Base-by-base conservation (phyloP, 2,888 invertebrate genomes). In the Oscheius sp. region DNA sequence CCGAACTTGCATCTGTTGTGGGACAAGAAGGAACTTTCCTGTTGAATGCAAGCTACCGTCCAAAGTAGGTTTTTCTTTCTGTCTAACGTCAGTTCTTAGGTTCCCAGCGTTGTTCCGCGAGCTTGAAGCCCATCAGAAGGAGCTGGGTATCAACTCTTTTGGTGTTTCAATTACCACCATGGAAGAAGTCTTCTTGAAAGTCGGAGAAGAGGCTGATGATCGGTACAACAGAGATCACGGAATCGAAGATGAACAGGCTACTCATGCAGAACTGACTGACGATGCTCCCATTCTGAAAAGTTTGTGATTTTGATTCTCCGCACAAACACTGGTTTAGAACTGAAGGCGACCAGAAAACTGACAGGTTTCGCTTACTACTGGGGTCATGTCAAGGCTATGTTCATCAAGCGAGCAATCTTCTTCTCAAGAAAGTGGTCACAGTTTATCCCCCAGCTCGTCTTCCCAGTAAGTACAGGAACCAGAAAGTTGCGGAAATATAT, bases 141-240 rank as follows among this genome's bases (percentile, higher is more conserved):
- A 89, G 0, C 91, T 95, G 29, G 92, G 92, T 21, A 92, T 94
- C 66, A 92, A 92, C 76, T 94, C 94, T 87, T 95, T 94, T 89
- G 95, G 95, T 3, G 93, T 95, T 32, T 93, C 94, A 4, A 93
- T 95, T 13, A 94, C 95, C 1, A 94, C 95, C 0, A 91, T 96
- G 90, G 95, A 95, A 90, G 95, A 96, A 90, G 95, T 95, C 0
- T 94, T 95, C 88, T 93, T 95, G 92, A 93, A 93, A 37, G 86
- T 86, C 9, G 84, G 84, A 59, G 80, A 86, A 32, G 48, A 79
- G n/a, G 86, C 85, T 33, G 82, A 86, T 53, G 83, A 83, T 32
- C 59, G 79, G 5, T 76, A 73, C 35, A 78, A 78, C 21, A 35
- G 66, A 32, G 77, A 79, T 33, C 73, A 77, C 32, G 75, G 76